These are phyloP conservation scores for Archips xylosteana DNA, from an alignment of 2,888 invertebrate genomes.

Conservation along the genomic window DNA sequence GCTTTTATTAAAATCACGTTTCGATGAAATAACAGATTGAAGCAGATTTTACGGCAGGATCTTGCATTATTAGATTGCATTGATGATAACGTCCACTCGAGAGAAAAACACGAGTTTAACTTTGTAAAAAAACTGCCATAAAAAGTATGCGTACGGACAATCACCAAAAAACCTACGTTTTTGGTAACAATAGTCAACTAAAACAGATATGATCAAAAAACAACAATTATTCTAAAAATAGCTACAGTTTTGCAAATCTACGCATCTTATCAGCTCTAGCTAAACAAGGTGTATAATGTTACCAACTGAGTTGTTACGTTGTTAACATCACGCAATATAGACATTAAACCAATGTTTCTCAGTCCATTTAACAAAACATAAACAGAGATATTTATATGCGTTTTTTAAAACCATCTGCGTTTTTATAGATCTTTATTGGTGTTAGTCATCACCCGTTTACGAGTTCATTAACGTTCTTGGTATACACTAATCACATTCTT, in stretches of 20 bases:
- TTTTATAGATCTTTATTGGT: conserved; percentile 36
- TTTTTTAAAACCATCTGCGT: conserved; percentile 33
- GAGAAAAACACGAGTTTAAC: too few relatives aligned
- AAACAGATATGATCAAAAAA: neutral
- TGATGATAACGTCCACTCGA: too few relatives aligned
- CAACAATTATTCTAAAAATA: neutral
- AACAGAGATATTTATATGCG: conserved; percentile 16
- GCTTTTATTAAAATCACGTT: too few relatives aligned
- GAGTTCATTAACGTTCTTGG: conserved; percentile 33
- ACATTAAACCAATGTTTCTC: conserved; percentile 30
- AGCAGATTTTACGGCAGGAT: too few relatives aligned
- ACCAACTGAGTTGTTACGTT: neutral
- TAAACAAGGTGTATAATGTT: neutral
- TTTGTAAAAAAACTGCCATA: too few relatives aligned
- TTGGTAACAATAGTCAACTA: neutral
- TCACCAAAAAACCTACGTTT: too few relatives aligned
- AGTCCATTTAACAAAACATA: conserved; percentile 33
- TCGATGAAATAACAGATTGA: too few relatives aligned
- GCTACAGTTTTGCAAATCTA: neutral
- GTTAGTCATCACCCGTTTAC: conserved; percentile 40
- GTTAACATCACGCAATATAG: conserved; percentile 7
- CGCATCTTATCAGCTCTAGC: neutral
- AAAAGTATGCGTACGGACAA: too few relatives aligned
- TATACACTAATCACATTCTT: conserved; percentile 25
- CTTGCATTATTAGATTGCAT: too few relatives aligned